phyloP scores from a whole-genome alignment of 1,140 invertebrate genomes.

The Eulimnadia texana region DNA sequence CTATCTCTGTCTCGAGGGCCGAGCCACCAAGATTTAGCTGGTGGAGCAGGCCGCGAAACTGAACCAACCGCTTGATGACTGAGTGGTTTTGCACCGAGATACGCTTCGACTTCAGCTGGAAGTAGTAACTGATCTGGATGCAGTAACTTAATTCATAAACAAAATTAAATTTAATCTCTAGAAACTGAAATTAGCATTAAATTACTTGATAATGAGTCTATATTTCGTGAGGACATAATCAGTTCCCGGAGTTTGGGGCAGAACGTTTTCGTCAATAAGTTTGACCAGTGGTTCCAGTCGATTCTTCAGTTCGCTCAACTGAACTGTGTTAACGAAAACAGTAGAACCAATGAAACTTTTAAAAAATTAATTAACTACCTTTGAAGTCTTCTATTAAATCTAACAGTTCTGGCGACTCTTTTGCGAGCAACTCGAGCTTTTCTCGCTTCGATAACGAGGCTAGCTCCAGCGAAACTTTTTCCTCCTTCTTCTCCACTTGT shows the following conservation, averaged over 20 bases:
- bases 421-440: slow-evolving; percentile 54
- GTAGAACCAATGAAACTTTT: slow-evolving; percentile 15
- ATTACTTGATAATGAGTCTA: slow-evolving; percentile 51
- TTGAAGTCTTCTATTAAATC: slow-evolving; percentile 60
- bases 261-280: slow-evolving; percentile 35
- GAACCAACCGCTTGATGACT: slow-evolving; percentile 62
- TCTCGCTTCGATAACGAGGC: slow-evolving; percentile 55
- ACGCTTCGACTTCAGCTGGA: slow-evolving; percentile 61
- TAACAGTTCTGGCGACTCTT: slow-evolving; percentile 70
- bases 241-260: slow-evolving; percentile 38
- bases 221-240: slow-evolving; percentile 54
- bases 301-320: slow-evolving; percentile 43
- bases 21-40: slow-evolving; percentile 51
- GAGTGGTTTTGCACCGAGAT: slow-evolving; percentile 60
- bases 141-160: slow-evolving; percentile 56
- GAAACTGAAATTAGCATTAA: slow-evolving; percentile 18
- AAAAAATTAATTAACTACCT: slow-evolving; percentile 34
- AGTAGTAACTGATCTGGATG: slow-evolving; percentile 70
- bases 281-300: slow-evolving; percentile 48
- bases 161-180: slow-evolving; percentile 19
- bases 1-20: slow-evolving; percentile 46
- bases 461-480: slow-evolving; percentile 52
- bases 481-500: slow-evolving; percentile 29
- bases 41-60: slow-evolving; percentile 57
- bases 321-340: slow-evolving; percentile 29